Base-by-base conservation (phyloP, 2,797 vertebrate genomes). In the Sciaenops ocellatus region DNA sequence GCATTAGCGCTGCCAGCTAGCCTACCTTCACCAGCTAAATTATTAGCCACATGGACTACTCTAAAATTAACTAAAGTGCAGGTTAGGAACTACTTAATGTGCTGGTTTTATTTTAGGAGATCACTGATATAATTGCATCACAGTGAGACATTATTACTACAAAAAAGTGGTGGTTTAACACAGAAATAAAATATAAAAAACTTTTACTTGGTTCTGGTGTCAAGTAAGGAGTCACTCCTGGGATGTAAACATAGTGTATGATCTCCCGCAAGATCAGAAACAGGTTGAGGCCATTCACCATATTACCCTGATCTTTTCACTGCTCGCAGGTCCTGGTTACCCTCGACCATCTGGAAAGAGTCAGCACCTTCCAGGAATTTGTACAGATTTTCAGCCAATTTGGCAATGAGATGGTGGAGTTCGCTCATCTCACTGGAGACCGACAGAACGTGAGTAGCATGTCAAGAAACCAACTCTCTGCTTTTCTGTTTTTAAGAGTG, bases 361-460 rank as follows among this genome's bases (percentile, higher is more conserved):
- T 99, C 89, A 96, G 93, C 93, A 99, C 97, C 92, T 99, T 99
- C 94, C 98, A 99, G 91, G 98, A 99, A 84, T 99, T 99, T 95
- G 98, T 99, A 46, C 98, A 99, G 92, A 98, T 99, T 94, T 99
- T 99, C 95, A 99, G 98, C 91, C 98, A 99, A 73, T 99, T 99
- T 95, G 98, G 98, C 85, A 99, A 99, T 68, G 98, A 99, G 95
- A 99, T 99, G 98, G 98, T 99, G 88, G 98, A 99, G 92, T 99
- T 99, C 77, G 98, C 98, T 73, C 97, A 99, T 94, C 96, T 99
- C 79, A 99, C 98, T 4, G 98, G 98, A 90, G 98, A 99, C 92
- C 92, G 98, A 57, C 98, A 99, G 94, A 99, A 99, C 85, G 98
- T 99, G 94, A 94, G 97, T 96, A 80, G 73, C 68, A 69, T 74